Base-by-base conservation (phyloP, 2,888 invertebrate genomes). In the Xylota segnis region DNA sequence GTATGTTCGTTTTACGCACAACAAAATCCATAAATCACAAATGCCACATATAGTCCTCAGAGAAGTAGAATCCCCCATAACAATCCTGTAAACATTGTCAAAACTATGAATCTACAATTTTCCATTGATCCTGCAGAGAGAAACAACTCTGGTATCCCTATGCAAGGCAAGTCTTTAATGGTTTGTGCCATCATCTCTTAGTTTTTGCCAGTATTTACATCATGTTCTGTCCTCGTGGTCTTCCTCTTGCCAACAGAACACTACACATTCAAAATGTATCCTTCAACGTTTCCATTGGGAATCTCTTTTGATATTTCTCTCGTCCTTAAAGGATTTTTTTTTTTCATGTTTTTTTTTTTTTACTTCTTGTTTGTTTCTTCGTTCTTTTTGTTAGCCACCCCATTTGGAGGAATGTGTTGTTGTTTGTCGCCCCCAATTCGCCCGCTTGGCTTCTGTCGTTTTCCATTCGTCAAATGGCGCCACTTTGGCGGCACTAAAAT, bases 391-490 rank as follows among this genome's bases (percentile, higher is more conserved):
- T 37, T 37, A 37, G 18, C 56, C 40, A 54, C 27, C 45, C 54
- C 32, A 50, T 78, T 40, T 66, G 40, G 27, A 34, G 32, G 54
- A 50, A 37, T 58, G 52, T 63, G 45, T 66, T 59, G 59, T 74
- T 83, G 78, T 70, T 71, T 72, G 59, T 72, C 77, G 63, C 86
- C 82, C 82, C 72, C 81, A 81, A 81, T 71, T 27, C 45, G 70
- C 18, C 71, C 54, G 59, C 59, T 77, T 75, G 70, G 84, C 47
- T 81, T 76, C 76, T 82, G 82, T 82, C 76, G 72, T 82, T 77
- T 82, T 68, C 84, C 84, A 86, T 86, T 81, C 81, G 81, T 86
- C 82, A 86, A 77, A 77, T 71, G 86, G 86, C 86, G 86, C 86
- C 86, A 82, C 68, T 77, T 82, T 86, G 86, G 71, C 86, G 86